Evolutionary conservation across 2,888 invertebrate genomes (phyloP).

Genomic region (Anoplius nigerrimus): DNA sequence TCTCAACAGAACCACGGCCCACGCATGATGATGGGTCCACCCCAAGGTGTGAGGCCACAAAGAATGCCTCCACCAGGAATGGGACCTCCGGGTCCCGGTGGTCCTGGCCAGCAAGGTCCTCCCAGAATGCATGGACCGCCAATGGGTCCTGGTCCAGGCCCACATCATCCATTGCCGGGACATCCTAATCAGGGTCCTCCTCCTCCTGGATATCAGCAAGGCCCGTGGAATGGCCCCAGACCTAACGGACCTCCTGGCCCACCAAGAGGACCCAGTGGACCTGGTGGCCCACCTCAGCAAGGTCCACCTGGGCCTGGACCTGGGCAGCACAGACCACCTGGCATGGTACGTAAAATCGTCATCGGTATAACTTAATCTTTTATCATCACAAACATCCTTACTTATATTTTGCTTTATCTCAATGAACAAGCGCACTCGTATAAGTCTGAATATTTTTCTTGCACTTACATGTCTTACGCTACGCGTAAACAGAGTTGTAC

Average conservation of each 20-base stretch:
- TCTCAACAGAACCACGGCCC: slow-evolving; percentile 77
- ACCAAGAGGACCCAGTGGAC: slow-evolving; percentile 77
- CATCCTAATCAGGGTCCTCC: slow-evolving; percentile 78
- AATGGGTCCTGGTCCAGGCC: slow-evolving; percentile 77
- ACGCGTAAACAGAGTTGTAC: slow-evolving; percentile 52
- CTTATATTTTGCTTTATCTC: neutral
- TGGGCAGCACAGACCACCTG: slow-evolving; percentile 78
- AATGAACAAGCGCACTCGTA: too few relatives aligned
- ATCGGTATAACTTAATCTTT: neutral
- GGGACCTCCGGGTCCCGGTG: slow-evolving; percentile 77
- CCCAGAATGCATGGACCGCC: slow-evolving; percentile 77
- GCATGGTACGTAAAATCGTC: slow-evolving; percentile 75
- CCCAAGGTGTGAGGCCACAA: slow-evolving; percentile 73
- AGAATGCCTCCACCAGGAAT: slow-evolving; percentile 74
- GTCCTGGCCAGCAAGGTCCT: slow-evolving; percentile 75
- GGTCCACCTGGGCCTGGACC: slow-evolving; percentile 77
- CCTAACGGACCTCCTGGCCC: slow-evolving; percentile 78
- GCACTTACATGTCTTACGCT: slow-evolving; percentile 52
- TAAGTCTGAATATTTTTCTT: slow-evolving; percentile 16
- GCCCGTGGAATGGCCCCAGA: slow-evolving; percentile 79
- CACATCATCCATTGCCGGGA: slow-evolving; percentile 78
- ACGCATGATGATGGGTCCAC: slow-evolving; percentile 79
- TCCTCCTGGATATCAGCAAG: slow-evolving; percentile 79
- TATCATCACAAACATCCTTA: neutral
- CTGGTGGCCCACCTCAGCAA: slow-evolving; percentile 80